A percentile compares a stretch with the other conserved stretches of the same genome.
Evolutionary conservation across 2,113 vertebrate genomes (phyloP).

Genomic region (Phylloscopus trochilus): DNA sequence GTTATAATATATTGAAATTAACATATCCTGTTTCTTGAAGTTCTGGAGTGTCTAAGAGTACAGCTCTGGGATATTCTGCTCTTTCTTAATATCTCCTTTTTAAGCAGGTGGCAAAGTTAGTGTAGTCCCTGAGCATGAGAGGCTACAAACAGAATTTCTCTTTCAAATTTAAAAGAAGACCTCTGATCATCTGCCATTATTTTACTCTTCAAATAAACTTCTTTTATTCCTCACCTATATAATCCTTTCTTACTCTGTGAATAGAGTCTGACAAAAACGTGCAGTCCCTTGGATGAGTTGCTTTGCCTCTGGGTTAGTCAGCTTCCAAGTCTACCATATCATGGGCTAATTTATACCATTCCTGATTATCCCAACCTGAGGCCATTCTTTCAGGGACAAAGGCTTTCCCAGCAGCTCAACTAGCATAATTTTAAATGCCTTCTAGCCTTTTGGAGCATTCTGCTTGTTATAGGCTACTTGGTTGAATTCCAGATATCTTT

Average conservation of each 20-base stretch:
- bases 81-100: background rate
- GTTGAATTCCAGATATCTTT: background rate
- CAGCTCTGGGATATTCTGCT: background rate
- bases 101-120: background rate
- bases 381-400: conserved; percentile 4
- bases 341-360: background rate
- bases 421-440: background rate
- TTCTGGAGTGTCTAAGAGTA: background rate
- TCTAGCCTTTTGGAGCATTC: background rate
- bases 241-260: background rate
- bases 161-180: background rate
- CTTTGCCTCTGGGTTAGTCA: conserved; percentile 10
- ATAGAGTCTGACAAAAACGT: background rate
- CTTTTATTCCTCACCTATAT: background rate
- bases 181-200: conserved; percentile 12
- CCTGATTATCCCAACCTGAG: background rate
- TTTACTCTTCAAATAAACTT: conserved; percentile 18
- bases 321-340: background rate
- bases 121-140: background rate
- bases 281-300: background rate
- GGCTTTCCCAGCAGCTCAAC: background rate
- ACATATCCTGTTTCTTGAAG: background rate
- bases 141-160: background rate
- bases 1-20: background rate
- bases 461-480: background rate